A percentile compares a stretch with the other conserved stretches of the same genome.
Evolutionary conservation across 2,888 invertebrate genomes (phyloP).

Genomic region (Drosophila kanekoi): DNA sequence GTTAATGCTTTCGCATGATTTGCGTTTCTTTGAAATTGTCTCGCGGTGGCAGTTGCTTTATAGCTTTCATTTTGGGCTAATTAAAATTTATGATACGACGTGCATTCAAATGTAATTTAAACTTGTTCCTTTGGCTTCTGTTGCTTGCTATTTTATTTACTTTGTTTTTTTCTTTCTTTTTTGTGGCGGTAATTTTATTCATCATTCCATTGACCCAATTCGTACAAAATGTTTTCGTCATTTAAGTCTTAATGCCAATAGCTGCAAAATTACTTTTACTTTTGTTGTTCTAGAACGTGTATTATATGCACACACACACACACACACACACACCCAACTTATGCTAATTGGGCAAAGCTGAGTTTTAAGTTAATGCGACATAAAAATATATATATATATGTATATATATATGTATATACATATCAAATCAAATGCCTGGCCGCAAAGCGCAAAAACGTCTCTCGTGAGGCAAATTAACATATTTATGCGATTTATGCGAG

Average conservation of each 20-base stretch:
- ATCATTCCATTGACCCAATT: slow-evolving; percentile 66
- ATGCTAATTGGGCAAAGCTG: slow-evolving; percentile 64
- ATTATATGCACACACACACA: slow-evolving; percentile 35
- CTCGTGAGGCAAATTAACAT: slow-evolving; percentile 66
- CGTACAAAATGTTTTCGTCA: slow-evolving; percentile 14
- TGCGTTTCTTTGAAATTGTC: slow-evolving; percentile 26
- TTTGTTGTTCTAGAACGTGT: slow-evolving; percentile 46
- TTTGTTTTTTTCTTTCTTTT: too few species aligned
- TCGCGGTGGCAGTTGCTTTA: slow-evolving; percentile 9
- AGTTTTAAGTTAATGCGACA: slow-evolving; percentile 63
- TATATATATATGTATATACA: not conserved
- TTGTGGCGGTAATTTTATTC: slow-evolving; percentile 41
- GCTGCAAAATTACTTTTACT: slow-evolving; percentile 47
- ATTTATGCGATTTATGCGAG: slow-evolving; percentile 79
- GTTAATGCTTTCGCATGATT: slow-evolving; percentile 33
- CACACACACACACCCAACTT: slow-evolving; percentile 48
- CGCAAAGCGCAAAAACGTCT: slow-evolving; percentile 51
- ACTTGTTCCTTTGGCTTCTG: slow-evolving; percentile 20
- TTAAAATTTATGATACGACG: slow-evolving; percentile 22
- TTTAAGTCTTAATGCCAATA: slow-evolving; percentile 20
- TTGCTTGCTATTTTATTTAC: not conserved
- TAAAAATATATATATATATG: slow-evolving; percentile 14
- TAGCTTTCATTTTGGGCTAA: slow-evolving; percentile 12
- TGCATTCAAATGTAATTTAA: slow-evolving; percentile 25
- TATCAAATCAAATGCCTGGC: slow-evolving; percentile 10